Evolutionary conservation across 2,113 vertebrate species (phyloP).

Genomic region (Phyllostomus hastatus): DNA sequence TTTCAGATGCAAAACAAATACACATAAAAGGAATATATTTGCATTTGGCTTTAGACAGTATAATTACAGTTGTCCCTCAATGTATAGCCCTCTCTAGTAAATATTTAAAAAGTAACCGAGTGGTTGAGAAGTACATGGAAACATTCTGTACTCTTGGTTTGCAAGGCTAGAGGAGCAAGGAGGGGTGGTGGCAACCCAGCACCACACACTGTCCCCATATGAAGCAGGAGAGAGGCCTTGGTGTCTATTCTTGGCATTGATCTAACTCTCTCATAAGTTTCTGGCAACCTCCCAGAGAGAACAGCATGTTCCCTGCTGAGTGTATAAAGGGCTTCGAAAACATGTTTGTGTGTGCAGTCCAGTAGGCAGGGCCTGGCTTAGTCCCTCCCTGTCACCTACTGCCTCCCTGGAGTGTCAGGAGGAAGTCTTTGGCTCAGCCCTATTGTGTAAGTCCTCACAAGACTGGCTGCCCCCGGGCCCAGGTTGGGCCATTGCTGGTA

Average conservation of each 20-base stretch:
- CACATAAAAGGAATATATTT: not conserved
- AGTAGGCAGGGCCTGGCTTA: not conserved
- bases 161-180: not conserved
- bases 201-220: not conserved
- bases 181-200: not conserved
- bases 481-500: not conserved
- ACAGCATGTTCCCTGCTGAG: conserved; percentile 65
- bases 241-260: conserved; percentile 35
- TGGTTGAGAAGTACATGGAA: not conserved
- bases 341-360: conserved; percentile 70
- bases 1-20: not conserved
- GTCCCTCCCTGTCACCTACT: not conserved
- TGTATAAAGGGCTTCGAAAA: conserved; percentile 67
- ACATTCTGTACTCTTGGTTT: not conserved
- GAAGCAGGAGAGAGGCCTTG: not conserved
- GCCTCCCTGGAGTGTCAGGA: not conserved
- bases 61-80: not conserved
- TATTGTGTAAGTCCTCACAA: not conserved
- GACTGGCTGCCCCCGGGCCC: not conserved
- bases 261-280: conserved; percentile 27
- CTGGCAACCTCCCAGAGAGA: conserved; percentile 48
- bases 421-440: not conserved
- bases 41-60: not conserved
- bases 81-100: not conserved
- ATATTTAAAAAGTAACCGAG: not conserved